Evolutionary conservation across 1,140 invertebrate genomes (phyloP), one percentile per base, ranked within the genome.

Genomic region (Drosophila bocqueti): DNA sequence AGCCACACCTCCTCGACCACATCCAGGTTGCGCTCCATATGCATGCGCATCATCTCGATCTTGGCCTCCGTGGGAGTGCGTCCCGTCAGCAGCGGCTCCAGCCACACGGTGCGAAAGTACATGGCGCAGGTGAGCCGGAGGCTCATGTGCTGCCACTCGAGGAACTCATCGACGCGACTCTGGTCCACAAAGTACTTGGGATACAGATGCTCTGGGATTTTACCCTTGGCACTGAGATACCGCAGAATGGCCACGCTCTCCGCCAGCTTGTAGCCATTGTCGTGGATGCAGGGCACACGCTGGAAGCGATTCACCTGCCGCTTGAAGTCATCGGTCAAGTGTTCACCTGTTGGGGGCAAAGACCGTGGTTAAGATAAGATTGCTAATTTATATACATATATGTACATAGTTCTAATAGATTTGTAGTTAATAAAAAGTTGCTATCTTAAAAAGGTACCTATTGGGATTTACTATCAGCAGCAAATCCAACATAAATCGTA

Each of bases 91-190:
- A 94, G 46, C 24, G 95, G 95, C 31, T 94, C 93, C 47, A 95
- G 76, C 79, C 93, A 93, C 93, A 94, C 95, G 94, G 55, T 94
- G 76, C 94, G 94, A 77, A 97, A 97, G 83, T 96, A 96, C 90
- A 96, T 93, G 24, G 95, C 94, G 87, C 95, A 96, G 76, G 94
- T 93, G 0, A 95, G 65, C 68, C 97, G 94, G 0, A 96, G 94
- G 59, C 96, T 96, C 7, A 95, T 85, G 86, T 98, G 97, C 69
- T 98, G 97, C 97, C 97, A 98, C 93, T 97, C 96, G 45, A 98
- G 93, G 85, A 96, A 98, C 93, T 98, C 97, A 81, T 98, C 96
- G 3, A 98, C 95, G 67, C 94, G 94, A 0, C 97, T 96, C 92
- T 95, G 95, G n/a, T 93, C 78, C 72, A 96, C 93, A 24, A 93